Conservation (phyloP, 2,797 vertebrate genomes). For the Sarcoramphus papa region DNA sequence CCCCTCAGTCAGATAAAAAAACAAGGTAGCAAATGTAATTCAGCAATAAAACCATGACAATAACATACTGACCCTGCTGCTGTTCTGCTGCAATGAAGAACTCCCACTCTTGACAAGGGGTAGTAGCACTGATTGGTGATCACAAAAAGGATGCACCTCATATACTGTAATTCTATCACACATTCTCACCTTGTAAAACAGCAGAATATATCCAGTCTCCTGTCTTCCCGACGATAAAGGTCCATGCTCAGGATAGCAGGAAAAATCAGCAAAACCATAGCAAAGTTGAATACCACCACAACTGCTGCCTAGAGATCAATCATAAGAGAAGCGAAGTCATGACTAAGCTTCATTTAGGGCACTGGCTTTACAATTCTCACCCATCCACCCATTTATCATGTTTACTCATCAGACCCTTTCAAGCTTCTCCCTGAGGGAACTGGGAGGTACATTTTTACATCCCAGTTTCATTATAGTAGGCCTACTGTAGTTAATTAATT, state of each 20-base stretch:
- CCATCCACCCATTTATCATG: background rate
- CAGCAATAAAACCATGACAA: background rate
- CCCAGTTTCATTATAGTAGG: background rate
- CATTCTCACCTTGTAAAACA: constrained; percentile 87
- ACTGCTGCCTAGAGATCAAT: constrained; percentile 82
- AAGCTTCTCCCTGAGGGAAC: background rate
- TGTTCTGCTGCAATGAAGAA: background rate
- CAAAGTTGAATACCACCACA: constrained; percentile 94
- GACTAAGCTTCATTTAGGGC: background rate
- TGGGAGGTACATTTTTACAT: background rate
- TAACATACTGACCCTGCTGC: background rate
- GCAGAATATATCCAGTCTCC: constrained; percentile 92
- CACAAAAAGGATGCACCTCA: background rate
- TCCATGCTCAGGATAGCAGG: constrained; percentile 96
- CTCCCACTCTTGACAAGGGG: background rate
- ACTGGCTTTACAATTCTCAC: background rate
- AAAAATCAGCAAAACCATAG: constrained; percentile 94
- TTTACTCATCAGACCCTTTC: background rate
- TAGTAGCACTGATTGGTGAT: background rate
- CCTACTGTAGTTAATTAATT: background rate
- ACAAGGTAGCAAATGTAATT: background rate
- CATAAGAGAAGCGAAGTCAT: background rate
- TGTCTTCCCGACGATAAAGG: constrained; percentile 87
- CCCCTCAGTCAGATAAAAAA: background rate
- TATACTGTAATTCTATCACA: background rate